phyloP scores from a whole-genome alignment of 2,113 vertebrate genomes.

The Mystacornis crossleyi region DNA sequence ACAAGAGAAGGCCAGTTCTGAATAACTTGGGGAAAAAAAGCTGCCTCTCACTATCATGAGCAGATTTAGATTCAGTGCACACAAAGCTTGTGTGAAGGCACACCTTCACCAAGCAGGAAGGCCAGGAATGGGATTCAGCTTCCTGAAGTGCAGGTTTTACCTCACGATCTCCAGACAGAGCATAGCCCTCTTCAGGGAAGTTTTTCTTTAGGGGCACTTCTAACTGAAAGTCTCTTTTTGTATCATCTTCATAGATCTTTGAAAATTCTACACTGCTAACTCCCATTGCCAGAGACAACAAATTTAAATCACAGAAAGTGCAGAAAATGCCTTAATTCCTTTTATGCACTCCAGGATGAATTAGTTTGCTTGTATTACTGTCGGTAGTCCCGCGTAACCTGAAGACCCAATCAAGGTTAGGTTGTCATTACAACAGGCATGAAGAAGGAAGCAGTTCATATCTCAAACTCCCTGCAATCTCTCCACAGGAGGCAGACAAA shows the following conservation, averaged over 20 bases:
- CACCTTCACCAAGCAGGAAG: background rate
- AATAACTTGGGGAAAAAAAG: background rate
- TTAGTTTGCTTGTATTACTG: background rate
- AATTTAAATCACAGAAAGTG: background rate
- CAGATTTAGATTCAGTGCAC: background rate
- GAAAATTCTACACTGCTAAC: background rate
- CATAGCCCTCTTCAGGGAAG: background rate
- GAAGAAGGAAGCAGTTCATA: background rate
- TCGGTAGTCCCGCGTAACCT: background rate
- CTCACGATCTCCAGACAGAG: background rate
- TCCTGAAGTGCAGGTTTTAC: background rate
- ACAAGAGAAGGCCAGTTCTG: background rate
- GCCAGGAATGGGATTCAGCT: background rate
- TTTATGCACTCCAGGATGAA: background rate
- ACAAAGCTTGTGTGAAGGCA: background rate
- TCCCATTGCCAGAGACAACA: background rate
- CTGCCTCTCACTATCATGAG: background rate
- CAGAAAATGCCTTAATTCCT: background rate
- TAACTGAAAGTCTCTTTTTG: background rate
- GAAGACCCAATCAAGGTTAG: background rate
- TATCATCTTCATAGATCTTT: background rate
- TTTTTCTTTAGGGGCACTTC: background rate
- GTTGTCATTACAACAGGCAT: background rate
- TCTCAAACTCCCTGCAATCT: background rate
- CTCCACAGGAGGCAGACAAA: background rate